Evolutionary conservation across 2,797 vertebrate genomes (phyloP).

Genomic region (Squalus acanthias): DNA sequence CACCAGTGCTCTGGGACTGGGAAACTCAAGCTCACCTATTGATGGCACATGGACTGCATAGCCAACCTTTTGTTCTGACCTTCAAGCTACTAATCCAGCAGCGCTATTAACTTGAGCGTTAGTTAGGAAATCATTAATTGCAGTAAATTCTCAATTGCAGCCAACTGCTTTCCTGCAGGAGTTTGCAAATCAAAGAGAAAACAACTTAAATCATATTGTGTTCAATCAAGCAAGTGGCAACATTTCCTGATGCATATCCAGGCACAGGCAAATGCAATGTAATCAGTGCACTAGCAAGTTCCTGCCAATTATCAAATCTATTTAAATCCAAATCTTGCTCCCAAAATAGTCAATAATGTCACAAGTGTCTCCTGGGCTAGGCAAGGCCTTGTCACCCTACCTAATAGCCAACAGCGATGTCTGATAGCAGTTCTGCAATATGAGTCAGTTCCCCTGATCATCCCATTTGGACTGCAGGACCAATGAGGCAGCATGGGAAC

Average conservation of each 20-base stretch:
- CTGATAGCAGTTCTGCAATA: not conserved
- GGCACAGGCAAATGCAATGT: not conserved
- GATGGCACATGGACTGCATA: too few relatives aligned
- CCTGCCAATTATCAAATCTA: not conserved
- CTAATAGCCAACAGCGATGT: not conserved
- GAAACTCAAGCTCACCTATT: not conserved
- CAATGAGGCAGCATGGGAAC: too few relatives aligned
- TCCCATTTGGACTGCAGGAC: too few relatives aligned
- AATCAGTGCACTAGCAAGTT: not conserved
- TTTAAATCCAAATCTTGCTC: not conserved
- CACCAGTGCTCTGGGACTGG: not conserved
- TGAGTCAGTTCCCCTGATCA: too few relatives aligned
- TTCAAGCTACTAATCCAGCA: not conserved
- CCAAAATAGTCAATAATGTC: not conserved
- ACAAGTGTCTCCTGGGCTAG: not conserved
- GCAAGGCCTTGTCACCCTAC: not conserved
- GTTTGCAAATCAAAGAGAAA: not conserved
- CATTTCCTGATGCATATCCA: not conserved
- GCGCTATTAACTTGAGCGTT: not conserved
- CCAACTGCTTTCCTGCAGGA: not conserved
- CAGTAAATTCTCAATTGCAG: not conserved
- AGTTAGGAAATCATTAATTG: constrained; percentile 31
- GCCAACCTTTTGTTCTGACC: not conserved
- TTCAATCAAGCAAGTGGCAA: not conserved
- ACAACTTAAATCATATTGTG: not conserved